Percentiles rank a stretch among this genome's conserved stretches.
These are phyloP conservation scores for Pandion haliaetus DNA, from an alignment of 2,113 vertebrate genomes.

Conservation along the genomic window DNA sequence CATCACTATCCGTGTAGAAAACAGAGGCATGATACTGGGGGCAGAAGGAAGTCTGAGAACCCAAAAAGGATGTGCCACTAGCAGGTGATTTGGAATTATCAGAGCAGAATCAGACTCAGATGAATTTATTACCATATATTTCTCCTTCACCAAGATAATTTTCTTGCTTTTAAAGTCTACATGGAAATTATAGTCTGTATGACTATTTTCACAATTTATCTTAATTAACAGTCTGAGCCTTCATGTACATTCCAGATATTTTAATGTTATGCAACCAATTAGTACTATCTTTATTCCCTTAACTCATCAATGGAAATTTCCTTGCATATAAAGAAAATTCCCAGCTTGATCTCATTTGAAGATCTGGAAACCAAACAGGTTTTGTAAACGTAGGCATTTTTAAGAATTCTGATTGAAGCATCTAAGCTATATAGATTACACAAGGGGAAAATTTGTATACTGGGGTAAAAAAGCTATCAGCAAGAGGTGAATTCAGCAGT, in stretches of 20 bases:
- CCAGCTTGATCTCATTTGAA: neutral
- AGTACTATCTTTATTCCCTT: conserved; percentile 28
- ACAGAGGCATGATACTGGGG: neutral
- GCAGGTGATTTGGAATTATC: neutral
- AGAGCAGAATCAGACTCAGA: neutral
- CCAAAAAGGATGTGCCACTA: neutral
- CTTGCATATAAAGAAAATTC: conserved; percentile 17
- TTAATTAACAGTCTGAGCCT: conserved; percentile 44
- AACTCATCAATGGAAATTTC: conserved; percentile 20
- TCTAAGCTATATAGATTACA: neutral
- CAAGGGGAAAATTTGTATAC: neutral
- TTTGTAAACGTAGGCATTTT: neutral
- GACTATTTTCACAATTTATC: conserved; percentile 26
- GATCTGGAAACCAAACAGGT: neutral
- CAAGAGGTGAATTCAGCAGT: neutral
- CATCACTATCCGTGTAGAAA: neutral
- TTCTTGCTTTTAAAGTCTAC: conserved; percentile 16
- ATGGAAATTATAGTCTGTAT: conserved; percentile 6
- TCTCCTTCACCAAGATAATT: neutral
- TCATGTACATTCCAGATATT: neutral
- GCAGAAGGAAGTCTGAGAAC: neutral
- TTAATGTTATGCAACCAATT: conserved; percentile 27
- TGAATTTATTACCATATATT: conserved; percentile 3
- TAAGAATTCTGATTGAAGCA: neutral
- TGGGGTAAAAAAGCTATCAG: neutral